Evolutionary conservation across 2,888 invertebrate genomes (phyloP).

Genomic region (Sinodicranocentrus sp.): DNA sequence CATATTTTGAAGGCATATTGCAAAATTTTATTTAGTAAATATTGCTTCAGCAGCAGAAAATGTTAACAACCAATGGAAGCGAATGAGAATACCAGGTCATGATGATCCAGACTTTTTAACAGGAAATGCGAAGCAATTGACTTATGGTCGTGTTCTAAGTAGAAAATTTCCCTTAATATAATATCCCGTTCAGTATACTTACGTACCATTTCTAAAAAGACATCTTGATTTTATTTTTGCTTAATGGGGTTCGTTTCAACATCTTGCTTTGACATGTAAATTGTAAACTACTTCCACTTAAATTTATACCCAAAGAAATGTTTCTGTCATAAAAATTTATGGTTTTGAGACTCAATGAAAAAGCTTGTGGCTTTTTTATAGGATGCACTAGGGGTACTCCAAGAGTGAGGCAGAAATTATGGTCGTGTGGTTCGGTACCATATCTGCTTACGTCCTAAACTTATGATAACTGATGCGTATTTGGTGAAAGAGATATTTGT

Average conservation of each 20-base stretch:
- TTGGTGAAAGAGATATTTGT: slow-evolving; percentile 76
- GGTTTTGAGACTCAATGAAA: slow-evolving; percentile 26
- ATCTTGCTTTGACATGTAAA: neutral
- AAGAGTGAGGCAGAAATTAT: slow-evolving; percentile 72
- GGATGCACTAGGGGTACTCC: slow-evolving; percentile 73
- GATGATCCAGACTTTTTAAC: slow-evolving; percentile 75
- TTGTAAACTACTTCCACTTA: neutral
- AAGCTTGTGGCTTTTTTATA: slow-evolving; percentile 49
- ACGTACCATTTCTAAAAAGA: neutral
- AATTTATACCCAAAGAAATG: neutral
- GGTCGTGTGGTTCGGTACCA: slow-evolving; percentile 75
- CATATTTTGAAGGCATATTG: too few species aligned
- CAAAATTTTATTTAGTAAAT: too few species aligned
- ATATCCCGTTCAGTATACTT: neutral
- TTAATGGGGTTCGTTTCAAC: too few species aligned
- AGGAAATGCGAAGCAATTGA: slow-evolving; percentile 75
- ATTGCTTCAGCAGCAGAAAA: slow-evolving; percentile 72
- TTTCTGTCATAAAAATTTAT: slow-evolving; percentile 11
- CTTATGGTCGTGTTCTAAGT: slow-evolving; percentile 75
- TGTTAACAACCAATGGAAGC: slow-evolving; percentile 74
- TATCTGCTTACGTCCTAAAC: slow-evolving; percentile 75
- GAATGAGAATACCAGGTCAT: slow-evolving; percentile 74
- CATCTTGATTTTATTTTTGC: too few species aligned
- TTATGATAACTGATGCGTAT: slow-evolving; percentile 75
- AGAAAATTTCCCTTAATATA: neutral